Evolutionary conservation across 2,797 vertebrate genomes (phyloP).

Genomic region (Taenioides sp.): DNA sequence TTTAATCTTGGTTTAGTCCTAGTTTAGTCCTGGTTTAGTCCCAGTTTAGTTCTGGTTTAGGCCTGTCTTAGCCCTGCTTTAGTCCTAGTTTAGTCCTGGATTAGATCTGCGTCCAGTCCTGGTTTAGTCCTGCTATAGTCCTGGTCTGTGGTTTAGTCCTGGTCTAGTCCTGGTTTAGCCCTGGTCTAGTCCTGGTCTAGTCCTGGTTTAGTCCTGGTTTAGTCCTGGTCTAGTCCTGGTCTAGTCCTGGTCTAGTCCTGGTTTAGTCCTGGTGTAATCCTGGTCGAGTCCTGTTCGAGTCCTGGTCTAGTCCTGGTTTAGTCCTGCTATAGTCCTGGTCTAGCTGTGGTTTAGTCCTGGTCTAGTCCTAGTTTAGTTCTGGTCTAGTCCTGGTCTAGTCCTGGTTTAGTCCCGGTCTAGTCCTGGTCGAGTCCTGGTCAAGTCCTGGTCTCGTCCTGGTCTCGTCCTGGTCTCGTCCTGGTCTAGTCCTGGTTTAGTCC

Average conservation of each 20-base stretch:
- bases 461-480: not conserved
- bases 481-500: not conserved
- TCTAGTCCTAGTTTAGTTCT: not conserved
- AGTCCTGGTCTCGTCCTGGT: too few species aligned
- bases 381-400: too few species aligned
- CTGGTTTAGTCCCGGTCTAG: too few species aligned
- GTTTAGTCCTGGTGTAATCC: too few species aligned
- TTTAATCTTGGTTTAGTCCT: not conserved
- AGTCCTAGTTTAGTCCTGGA: not conserved
- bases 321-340: not conserved
- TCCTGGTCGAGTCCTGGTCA: too few species aligned
- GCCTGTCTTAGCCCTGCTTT: not conserved
- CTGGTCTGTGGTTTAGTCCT: not conserved
- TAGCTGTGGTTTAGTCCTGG: not conserved
- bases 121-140: not conserved
- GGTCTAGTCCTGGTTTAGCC: not conserved
- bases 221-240: not conserved
- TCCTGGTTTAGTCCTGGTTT: not conserved
- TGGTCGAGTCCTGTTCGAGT: too few species aligned
- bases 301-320: too few species aligned
- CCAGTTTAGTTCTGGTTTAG: too few species aligned
- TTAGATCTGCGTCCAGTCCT: not conserved
- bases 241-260: too few species aligned
- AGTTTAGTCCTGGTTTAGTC: too few species aligned
- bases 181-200: not conserved